These are phyloP conservation scores for Hyposmocoma kahamanoa DNA, from an alignment of 1,140 invertebrate genomes.

Conservation along the genomic window DNA sequence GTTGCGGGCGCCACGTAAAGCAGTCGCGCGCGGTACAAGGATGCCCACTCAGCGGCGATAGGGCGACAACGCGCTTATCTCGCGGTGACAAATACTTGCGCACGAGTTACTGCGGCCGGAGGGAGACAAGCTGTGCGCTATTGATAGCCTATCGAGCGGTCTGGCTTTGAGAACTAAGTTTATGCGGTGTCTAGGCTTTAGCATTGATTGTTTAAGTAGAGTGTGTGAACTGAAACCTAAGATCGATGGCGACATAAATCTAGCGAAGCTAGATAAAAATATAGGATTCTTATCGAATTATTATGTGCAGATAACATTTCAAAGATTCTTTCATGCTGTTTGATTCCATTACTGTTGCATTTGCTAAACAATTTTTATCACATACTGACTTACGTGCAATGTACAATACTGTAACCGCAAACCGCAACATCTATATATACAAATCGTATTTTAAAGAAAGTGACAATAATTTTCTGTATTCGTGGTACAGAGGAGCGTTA, in stretches of 20 bases:
- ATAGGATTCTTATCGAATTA: too few species aligned
- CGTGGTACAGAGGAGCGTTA: constrained; percentile 21
- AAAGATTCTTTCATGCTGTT: neutral
- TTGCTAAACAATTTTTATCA: constrained; percentile 1
- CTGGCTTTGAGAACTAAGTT: neutral
- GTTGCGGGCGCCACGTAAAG: constrained; percentile 20
- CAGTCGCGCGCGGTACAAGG: constrained; percentile 17
- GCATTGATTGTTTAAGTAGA: neutral
- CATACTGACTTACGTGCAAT: neutral
- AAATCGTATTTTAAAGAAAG: constrained; percentile 1
- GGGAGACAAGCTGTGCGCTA: neutral
- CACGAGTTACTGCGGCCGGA: constrained; percentile 1
- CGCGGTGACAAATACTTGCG: constrained; percentile 21
- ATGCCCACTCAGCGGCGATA: constrained; percentile 34
- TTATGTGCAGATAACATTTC: neutral
- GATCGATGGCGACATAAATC: neutral
- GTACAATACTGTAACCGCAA: neutral
- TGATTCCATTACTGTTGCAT: neutral
- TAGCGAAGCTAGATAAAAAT: neutral
- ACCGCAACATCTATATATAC: neutral
- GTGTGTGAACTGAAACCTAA: neutral
- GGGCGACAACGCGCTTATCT: constrained; percentile 21
- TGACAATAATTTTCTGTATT: constrained; percentile 17
- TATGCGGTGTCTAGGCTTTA: neutral
- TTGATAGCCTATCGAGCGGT: neutral